A percentile compares a stretch with the other conserved stretches of the same genome.
Conservation (phyloP, 2,888 invertebrate species). For the Drosophila silvestris region DNA sequence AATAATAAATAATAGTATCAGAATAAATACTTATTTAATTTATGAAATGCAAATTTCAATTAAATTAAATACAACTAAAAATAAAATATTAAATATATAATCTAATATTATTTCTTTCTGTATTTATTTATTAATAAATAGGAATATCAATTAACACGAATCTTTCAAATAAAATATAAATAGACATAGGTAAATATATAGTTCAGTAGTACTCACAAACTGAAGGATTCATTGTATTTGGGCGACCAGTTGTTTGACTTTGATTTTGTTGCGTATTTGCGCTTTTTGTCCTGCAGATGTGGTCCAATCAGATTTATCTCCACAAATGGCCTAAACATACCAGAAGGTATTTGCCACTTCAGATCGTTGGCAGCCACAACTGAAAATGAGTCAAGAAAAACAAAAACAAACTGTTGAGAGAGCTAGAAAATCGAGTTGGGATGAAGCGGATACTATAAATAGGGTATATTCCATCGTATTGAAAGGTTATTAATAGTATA, state of each 20-base stretch:
- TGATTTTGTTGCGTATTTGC: slow-evolving; percentile 99
- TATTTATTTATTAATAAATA: neutral
- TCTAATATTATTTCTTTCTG: neutral
- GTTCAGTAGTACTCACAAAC: slow-evolving; percentile 92
- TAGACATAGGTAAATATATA: neutral
- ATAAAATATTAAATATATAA: neutral
- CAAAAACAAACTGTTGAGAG: neutral
- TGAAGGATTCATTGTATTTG: slow-evolving; percentile 99
- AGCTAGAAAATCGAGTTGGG: neutral
- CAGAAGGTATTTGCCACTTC: slow-evolving; percentile 98
- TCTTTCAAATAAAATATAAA: neutral
- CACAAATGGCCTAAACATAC: slow-evolving; percentile 99
- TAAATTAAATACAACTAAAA: neutral
- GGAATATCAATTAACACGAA: neutral
- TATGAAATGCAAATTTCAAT: neutral
- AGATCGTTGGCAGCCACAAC: slow-evolving; percentile 99
- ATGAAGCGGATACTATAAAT: neutral
- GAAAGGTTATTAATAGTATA: neutral
- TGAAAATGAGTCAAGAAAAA: slow-evolving; percentile 84
- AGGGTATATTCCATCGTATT: neutral
- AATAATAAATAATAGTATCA: neutral
- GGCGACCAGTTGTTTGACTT: slow-evolving; percentile 99
- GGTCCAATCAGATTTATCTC: slow-evolving; percentile 99
- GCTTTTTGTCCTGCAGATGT: slow-evolving; percentile 97
- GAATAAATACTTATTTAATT: neutral